Evolutionary conservation across 2,888 invertebrate species (phyloP), one percentile per base, ranked within the genome.

Genomic region (Diachrysia chrysitis): DNA sequence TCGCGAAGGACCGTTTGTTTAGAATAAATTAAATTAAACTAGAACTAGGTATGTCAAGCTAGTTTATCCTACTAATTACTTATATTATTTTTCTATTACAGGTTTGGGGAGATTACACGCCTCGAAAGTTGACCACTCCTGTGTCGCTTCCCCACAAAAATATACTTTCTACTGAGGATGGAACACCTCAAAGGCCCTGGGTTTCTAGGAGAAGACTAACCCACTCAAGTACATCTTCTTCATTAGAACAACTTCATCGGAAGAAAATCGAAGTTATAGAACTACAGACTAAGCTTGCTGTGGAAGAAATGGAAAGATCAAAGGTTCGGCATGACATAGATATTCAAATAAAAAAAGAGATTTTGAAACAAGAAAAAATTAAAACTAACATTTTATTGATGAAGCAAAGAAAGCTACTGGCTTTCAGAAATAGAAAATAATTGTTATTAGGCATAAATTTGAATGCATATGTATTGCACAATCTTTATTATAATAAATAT

Each of bases 221-320:
- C 16, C 16, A 37, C 4, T 1, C 16, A 3, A 37, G 16, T 16
- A 5, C 37, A 16, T 16, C 16, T 3, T 37, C 16, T 14, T 37
- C 16, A 2, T 37, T 37, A 37, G 37, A 32, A 10, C 1, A 37
- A 16, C 5, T 37, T 4, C 14, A 37, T 37, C 14, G 4, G 5
- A 37, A 37, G 37, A 16, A 37, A 16, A 14, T 37, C 37, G 21
- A 57, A 23, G 57, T 37, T 23, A 4, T 57, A 5, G 57, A 37
- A 16, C 16, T 10, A 9, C 57, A 57, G 21, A 57, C 21, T 14
- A 37, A 57, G 16, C 37, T 57, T 37, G 37, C 57, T 37, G 37
- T 37, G 57, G 57, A 37, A 16, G 57, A 57, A 57, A 23, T 21
- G 57, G 37, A 37, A 37, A 37, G 57, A 37, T 37, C 57, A 21